Evolutionary conservation across 2,113 vertebrate genomes (phyloP), one percentile per base, ranked within the genome.

Genomic region (Lepisosteus oculatus): DNA sequence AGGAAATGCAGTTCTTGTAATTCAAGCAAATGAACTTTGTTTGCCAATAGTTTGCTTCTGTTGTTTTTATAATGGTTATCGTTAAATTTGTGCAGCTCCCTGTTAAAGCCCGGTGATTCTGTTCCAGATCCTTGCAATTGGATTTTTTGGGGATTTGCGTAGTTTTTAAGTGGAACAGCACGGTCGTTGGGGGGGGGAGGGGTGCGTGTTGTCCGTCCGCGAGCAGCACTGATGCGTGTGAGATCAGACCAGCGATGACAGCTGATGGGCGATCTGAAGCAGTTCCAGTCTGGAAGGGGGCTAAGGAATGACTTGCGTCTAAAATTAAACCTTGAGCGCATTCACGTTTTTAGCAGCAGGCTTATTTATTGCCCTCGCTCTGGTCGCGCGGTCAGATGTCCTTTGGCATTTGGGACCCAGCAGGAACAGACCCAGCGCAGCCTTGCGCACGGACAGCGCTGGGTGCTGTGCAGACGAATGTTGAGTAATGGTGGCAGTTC

Each of bases 271-370:
- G 17, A 54, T 78, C 44, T 75, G 66, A 73, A 61, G 70, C 68
- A 57, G 43, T 77, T 79, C 72, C 78, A 72, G 61, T 72, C 68
- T 65, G 8, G 41, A 17, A 65, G 29, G 70, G 78, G n/a, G 64
- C 72, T 72, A 57, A 17, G 74, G 72, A 70, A 64, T 78, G 68
- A 76, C 74, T 55, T 67, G 63, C 65, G 59, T 87, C 87, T 89
- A 88, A 81, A 87, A 88, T 83, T 88, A 88, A 86, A 85, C 81
- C 56, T 64, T 43, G 73, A 80, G 87, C 77, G 81, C 80, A 84
- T 85, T 86, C 76, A 61, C 78, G 80, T 84, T 78, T 75, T 51
- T 45, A 6, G 69, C 47, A 69, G 63, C 61, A 55, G 78, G 79
- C 74, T 73, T 72, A 84, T 86, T 88, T 88, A 86, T 88, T 83